Conservation (phyloP, 1,140 invertebrate species). For the Caenorhabditis inopinata region DNA sequence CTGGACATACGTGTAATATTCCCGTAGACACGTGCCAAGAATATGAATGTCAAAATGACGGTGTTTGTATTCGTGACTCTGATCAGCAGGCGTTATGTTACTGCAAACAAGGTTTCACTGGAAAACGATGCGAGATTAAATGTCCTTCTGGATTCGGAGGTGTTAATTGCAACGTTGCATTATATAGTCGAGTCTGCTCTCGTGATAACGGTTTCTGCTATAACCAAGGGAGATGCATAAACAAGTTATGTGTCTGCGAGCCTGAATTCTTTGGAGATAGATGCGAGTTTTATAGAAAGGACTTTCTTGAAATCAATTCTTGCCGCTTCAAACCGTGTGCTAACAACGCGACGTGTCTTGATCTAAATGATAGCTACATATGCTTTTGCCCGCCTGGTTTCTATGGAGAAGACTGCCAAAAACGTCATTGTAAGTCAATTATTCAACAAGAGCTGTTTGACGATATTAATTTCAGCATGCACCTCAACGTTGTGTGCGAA, state of each 20-base stretch:
- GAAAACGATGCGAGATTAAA: not conserved
- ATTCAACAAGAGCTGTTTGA: too few species aligned
- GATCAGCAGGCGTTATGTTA: not conserved
- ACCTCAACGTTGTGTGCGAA: slow-evolving; percentile 22
- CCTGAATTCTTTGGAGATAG: slow-evolving; percentile 82
- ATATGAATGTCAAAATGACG: not conserved
- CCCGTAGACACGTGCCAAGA: not conserved
- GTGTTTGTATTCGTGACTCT: not conserved
- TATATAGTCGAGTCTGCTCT: not conserved
- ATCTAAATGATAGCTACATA: slow-evolving; percentile 81
- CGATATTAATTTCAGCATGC: not conserved
- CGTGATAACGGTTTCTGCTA: not conserved
- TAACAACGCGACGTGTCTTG: slow-evolving; percentile 82
- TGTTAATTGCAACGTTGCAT: not conserved
- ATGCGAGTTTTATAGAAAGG: slow-evolving; percentile 84
- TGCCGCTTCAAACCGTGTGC: slow-evolving; percentile 78
- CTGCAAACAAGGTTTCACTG: not conserved
- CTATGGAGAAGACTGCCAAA: slow-evolving; percentile 72
- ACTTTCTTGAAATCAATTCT: slow-evolving; percentile 74
- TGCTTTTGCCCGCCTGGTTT: slow-evolving; percentile 86
- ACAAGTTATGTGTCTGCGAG: slow-evolving; percentile 77
- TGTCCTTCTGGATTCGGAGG: not conserved
- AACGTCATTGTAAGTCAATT: not conserved
- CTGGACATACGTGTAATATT: not conserved
- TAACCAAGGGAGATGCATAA: not conserved